Conservation (phyloP, 2,113 vertebrate species). For the Trematomus loennbergii region DNA sequence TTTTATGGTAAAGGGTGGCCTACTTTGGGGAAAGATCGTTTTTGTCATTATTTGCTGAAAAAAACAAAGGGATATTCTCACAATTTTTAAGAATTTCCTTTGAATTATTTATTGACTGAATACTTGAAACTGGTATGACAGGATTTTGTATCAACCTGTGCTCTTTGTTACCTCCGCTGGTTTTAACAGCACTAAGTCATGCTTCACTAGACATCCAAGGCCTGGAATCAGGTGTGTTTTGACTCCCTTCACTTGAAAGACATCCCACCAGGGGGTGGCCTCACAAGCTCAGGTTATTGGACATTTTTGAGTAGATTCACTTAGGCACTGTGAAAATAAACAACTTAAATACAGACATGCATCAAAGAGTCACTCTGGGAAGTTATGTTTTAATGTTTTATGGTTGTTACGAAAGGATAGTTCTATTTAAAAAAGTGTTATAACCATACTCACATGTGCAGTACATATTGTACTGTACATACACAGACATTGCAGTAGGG, state of each 20-base stretch:
- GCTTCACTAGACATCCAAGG: slow-evolving; percentile 14
- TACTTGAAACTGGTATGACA: slow-evolving; percentile 8
- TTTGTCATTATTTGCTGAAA: not conserved
- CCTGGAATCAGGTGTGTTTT: slow-evolving; percentile 30
- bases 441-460: not conserved
- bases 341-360: not conserved
- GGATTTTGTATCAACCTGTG: slow-evolving; percentile 7
- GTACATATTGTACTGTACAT: too few species aligned
- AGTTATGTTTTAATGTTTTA: not conserved
- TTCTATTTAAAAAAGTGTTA: too few species aligned
- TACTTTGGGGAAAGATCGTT: too few species aligned
- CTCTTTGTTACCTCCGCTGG: slow-evolving; percentile 15
- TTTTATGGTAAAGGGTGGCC: not conserved
- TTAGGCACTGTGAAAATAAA: not conserved
- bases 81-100: not conserved
- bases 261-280: slow-evolving; percentile 2
- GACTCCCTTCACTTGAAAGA: slow-evolving; percentile 1
- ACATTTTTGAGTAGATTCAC: not conserved
- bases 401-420: not conserved
- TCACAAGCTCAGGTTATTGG: not conserved
- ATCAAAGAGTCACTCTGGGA: not conserved
- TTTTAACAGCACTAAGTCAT: slow-evolving; percentile 10
- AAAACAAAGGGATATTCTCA: not conserved
- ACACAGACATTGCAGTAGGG: too few species aligned
- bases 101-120: slow-evolving; percentile 12